A percentile compares a stretch with the other conserved stretches of the same genome.
Evolutionary conservation across 2,888 invertebrate genomes (phyloP).

Genomic region (Oscheius myriophilus): DNA sequence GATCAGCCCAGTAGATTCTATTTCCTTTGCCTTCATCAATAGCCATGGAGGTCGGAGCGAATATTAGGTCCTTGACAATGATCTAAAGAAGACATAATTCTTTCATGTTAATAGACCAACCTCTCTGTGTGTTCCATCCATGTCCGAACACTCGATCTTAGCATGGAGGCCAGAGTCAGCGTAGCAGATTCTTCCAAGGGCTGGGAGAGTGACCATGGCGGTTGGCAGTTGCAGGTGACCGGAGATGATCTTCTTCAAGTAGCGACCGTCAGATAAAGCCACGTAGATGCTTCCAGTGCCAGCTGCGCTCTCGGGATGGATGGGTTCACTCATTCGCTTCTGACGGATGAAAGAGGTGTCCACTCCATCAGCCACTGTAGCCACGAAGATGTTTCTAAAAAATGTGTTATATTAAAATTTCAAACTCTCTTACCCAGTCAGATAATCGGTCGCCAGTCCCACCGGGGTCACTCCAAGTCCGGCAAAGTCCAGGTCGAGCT

Average conservation of each 20-base stretch:
- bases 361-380: constrained; percentile 50
- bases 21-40: constrained; percentile 90
- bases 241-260: constrained; percentile 77
- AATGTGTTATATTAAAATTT: background rate
- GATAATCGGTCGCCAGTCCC: constrained; percentile 90
- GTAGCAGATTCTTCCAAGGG: constrained; percentile 84
- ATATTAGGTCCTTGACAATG: constrained; percentile 83
- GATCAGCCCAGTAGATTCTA: constrained; percentile 93
- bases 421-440: constrained; percentile 76
- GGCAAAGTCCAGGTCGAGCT: constrained; percentile 65
- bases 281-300: constrained; percentile 81
- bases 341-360: constrained; percentile 32
- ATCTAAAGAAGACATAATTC: too few relatives aligned
- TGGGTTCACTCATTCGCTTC: constrained; percentile 65
- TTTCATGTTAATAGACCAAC: too few relatives aligned
- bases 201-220: constrained; percentile 76
- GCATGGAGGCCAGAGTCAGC: constrained; percentile 88
- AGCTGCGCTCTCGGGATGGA: constrained; percentile 42
- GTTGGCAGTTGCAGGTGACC: constrained; percentile 83
- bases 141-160: constrained; percentile 93
- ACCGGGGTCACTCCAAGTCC: constrained; percentile 77
- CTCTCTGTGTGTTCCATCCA: constrained; percentile 90
- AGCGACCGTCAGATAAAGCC: constrained; percentile 85
- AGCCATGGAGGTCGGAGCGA: constrained; percentile 87
- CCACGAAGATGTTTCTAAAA: constrained; percentile 64